These are phyloP conservation scores for Caloenas nicobarica DNA, from an alignment of 2,113 vertebrate genomes.

Conservation along the genomic window DNA sequence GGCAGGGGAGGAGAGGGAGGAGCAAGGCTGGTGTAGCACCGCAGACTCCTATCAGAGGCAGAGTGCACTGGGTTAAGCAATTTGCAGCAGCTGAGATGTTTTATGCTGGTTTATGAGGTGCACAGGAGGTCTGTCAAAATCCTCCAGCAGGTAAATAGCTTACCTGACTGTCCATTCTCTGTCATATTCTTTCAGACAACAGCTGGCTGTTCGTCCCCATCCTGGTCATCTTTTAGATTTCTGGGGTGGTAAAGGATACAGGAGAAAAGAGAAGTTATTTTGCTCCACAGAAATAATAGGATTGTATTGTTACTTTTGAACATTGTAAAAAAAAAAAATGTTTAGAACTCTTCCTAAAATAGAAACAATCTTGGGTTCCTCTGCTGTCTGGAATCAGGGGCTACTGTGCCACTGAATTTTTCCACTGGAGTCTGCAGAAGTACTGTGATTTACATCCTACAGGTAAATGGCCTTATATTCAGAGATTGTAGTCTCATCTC, in stretches of 20 bases:
- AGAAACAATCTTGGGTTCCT: neutral
- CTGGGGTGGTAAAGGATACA: neutral
- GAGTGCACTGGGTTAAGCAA: neutral
- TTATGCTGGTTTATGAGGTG: neutral
- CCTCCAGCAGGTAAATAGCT: neutral
- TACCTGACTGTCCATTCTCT: neutral
- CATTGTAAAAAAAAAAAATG: neutral
- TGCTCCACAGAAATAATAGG: neutral
- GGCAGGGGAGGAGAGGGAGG: neutral
- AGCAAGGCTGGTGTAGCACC: neutral
- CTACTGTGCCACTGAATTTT: neutral
- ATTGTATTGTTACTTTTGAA: neutral
- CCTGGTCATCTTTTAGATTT: neutral
- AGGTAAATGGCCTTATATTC: neutral
- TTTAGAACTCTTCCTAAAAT: neutral
- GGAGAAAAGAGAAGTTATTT: neutral
- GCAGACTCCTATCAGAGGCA: neutral
- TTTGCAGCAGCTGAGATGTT: neutral
- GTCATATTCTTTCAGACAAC: neutral
- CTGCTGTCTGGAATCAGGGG: neutral
- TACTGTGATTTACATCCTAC: neutral
- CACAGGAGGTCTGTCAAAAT: neutral
- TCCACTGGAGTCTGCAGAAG: neutral
- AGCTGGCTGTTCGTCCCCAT: neutral
- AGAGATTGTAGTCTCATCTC: neutral